phyloP scores from a whole-genome alignment of 2,113 vertebrate genomes.

The human region GRCh38 chr15:38210001-38210500 shows the following conservation, averaged over 20 bases:
- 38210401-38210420: slow-evolving; percentile 57
- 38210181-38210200: slow-evolving; percentile 31
- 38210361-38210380: neutral
- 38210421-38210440: slow-evolving; percentile 35
- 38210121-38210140: neutral
- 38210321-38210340: neutral
- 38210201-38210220: slow-evolving; percentile 60
- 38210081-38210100: slow-evolving; percentile 59
- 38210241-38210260: slow-evolving; percentile 65
- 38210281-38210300: slow-evolving; percentile 52
- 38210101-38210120: slow-evolving; percentile 53
- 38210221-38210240: slow-evolving; percentile 65
- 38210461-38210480: slow-evolving; percentile 46
- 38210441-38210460: neutral
- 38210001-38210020: slow-evolving; percentile 73
- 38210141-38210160: slow-evolving; percentile 44
- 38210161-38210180: slow-evolving; percentile 63
- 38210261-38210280: slow-evolving; percentile 68
- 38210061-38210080: slow-evolving; percentile 13
- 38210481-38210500: neutral
- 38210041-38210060: slow-evolving; percentile 58
- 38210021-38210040: slow-evolving; percentile 59
- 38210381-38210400: slow-evolving; percentile 41
- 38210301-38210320: slow-evolving; percentile 54
- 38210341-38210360: slow-evolving; percentile 26